phyloP scores from a whole-genome alignment of 2,113 vertebrate genomes.

The Neotoma lepida region DNA sequence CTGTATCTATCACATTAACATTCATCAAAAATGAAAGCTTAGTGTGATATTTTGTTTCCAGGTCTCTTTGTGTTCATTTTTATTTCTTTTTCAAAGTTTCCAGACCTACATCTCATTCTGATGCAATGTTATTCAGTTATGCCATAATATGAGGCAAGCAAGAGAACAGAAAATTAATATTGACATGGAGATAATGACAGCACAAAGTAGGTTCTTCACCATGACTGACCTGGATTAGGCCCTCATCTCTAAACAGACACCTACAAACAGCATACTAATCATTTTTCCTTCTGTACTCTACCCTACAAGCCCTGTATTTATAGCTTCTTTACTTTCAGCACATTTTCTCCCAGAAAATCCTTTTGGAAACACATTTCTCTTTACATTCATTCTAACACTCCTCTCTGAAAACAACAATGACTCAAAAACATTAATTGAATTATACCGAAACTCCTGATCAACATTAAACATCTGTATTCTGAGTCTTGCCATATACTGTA shows the following conservation, averaged over 20 bases:
- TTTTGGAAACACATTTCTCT: not conserved
- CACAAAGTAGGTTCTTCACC: not conserved
- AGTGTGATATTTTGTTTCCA: slow-evolving; percentile 21
- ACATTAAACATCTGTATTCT: not conserved
- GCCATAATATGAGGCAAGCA: not conserved
- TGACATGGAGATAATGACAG: not conserved
- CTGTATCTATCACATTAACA: slow-evolving; percentile 17
- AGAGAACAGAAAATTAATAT: not conserved
- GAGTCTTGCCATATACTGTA: not conserved
- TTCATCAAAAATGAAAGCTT: not conserved
- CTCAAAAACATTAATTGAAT: not conserved
- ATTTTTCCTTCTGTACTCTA: not conserved
- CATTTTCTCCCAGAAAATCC: not conserved
- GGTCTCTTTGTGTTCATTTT: not conserved
- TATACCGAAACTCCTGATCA: not conserved
- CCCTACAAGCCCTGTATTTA: not conserved
- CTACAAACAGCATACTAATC: not conserved
- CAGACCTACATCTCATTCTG: slow-evolving; percentile 2
- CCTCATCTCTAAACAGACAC: not conserved
- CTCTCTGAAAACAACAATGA: not conserved
- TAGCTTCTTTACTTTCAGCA: not conserved
- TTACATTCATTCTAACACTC: not conserved
- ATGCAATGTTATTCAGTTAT: not conserved
- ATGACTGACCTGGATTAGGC: not conserved
- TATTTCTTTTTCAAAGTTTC: slow-evolving; percentile 13